A percentile compares a stretch with the other conserved stretches of the same genome.
Evolutionary conservation across 2,113 vertebrate genomes (phyloP).

Genomic region (Tauraco erythrolophus): DNA sequence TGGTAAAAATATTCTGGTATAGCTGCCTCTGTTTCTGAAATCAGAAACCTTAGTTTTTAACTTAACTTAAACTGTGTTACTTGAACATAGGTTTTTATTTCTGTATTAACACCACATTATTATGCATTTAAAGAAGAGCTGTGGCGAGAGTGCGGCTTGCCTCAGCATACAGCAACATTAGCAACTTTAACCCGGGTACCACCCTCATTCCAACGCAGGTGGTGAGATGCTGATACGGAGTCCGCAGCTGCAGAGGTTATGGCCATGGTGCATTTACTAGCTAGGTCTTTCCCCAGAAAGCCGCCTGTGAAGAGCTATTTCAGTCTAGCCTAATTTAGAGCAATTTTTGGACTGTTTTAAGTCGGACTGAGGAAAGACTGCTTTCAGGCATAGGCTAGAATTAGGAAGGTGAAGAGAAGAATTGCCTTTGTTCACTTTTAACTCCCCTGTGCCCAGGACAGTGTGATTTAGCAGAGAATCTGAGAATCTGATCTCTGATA

Average conservation of each 20-base stretch:
- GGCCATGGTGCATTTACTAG: not conserved
- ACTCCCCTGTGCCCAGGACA: not conserved
- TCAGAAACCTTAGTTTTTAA: not conserved
- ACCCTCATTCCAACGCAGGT: not conserved
- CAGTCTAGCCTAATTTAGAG: not conserved
- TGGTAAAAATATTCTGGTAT: conserved; percentile 32
- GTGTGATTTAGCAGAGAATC: not conserved
- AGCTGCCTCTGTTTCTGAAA: conserved; percentile 2
- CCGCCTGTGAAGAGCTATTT: not conserved
- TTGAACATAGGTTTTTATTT: not conserved
- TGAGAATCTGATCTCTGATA: not conserved
- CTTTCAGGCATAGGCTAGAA: not conserved
- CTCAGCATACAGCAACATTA: not conserved
- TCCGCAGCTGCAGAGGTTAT: not conserved
- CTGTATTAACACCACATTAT: not conserved
- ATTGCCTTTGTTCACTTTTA: not conserved
- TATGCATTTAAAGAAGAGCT: not conserved
- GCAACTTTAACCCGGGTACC: not conserved
- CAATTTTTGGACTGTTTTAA: not conserved
- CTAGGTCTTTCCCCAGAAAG: not conserved
- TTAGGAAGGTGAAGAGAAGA: not conserved
- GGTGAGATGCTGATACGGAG: not conserved
- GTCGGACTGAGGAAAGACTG: accelerated
- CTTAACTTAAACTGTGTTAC: not conserved
- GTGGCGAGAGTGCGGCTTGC: not conserved